Evolutionary conservation across 2,113 vertebrate genomes (phyloP), one percentile per base, ranked within the genome.

Genomic region (Heterocephalus glaber): DNA sequence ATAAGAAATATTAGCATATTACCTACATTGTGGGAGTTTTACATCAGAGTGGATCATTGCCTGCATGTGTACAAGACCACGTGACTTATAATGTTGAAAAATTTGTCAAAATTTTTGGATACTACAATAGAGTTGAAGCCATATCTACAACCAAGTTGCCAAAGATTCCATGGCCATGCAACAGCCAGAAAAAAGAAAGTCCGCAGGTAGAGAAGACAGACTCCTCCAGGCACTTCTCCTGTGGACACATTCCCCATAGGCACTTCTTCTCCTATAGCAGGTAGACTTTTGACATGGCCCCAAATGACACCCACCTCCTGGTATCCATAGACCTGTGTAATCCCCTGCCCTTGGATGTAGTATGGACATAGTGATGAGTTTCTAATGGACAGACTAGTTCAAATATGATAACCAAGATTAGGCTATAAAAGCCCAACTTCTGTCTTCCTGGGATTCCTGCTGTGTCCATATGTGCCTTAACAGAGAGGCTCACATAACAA

Each of bases 131-230:
- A 90, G 7, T 38, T 68, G 28, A 8, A 89, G 2, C 2, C 6
- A 26, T 60, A 61, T 66, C 35, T 52, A 70, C 2, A 80, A 84
- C 52, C 8, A 85, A 35, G 2, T 2, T n/a, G 17, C 26, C 58
- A 54, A 89, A 63, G 8, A 1, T n/a, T 47, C n/a, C n/a, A 24
- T 16, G 33, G 19, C 3, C 19, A 28, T 58, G 7, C 5, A 90
- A 22, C 3, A 44, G 2, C 7, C 17, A 81, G 7, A 9, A n/a
- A 8, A 44, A 76, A 70, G 35, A 83, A 89, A 61, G 12, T 47
- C 52, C 20, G 9, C 5, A 19, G 54, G 11, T 16, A 56, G 12
- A 16, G 54, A 6, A 4, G 0, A 3, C n/a, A 9, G 3, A 41
- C 44, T 74, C 24, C 22, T 20, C 41, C 6, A 38, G 66, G 9